Base-by-base conservation (phyloP, 30 jellyfish, hydroid and myxozoan species). In the Hydractinia echinata region DNA sequence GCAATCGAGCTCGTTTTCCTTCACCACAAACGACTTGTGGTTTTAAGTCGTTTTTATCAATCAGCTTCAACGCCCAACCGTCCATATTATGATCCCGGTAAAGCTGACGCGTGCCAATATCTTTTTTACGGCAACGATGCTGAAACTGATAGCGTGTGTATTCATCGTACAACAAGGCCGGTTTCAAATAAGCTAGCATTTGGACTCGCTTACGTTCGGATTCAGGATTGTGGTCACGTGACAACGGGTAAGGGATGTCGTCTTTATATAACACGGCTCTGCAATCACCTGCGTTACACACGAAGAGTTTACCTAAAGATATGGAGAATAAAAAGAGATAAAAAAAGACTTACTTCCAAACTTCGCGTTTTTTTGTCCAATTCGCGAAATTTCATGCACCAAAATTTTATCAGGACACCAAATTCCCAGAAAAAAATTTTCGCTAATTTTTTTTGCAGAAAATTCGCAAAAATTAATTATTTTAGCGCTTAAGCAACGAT, bases 1-100 rank as follows among this genome's bases (percentile, higher is more conserved):
- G 76, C 72, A 94, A 71, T n/a, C 97, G 87, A 9, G 99, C 94
- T 18, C 92, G 84, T 66, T 94, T 94, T 30, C 99, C 99, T 78
- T 94, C 99, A 11, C 99, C 99, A 67, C 95, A 89, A 6, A 94
- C 82, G 8, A 94, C 61, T 95, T 94, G 99, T 3, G 99, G 99
- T 71, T 94, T 94, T 56, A 94, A 49, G 79, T 94, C 99, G 72
- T 72, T 82, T 77, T 90, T 85, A 78, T 94, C 99, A n/a, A 94
- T 79, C 58, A 56, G 72, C 67, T 94, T 94, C 68, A 94, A 66
- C 16, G 88, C 96, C 99, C 99, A 93, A 55, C 99, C 99, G 51
- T 76, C 85, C 99, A 93, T 93, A 61, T 87, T 87, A 19, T 83
- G 81, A 81, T 93, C 96, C 44, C 99, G 81, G 78, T 83, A 93